Conservation (phyloP, 1,140 invertebrate species). For the Eciton burchellii region DNA sequence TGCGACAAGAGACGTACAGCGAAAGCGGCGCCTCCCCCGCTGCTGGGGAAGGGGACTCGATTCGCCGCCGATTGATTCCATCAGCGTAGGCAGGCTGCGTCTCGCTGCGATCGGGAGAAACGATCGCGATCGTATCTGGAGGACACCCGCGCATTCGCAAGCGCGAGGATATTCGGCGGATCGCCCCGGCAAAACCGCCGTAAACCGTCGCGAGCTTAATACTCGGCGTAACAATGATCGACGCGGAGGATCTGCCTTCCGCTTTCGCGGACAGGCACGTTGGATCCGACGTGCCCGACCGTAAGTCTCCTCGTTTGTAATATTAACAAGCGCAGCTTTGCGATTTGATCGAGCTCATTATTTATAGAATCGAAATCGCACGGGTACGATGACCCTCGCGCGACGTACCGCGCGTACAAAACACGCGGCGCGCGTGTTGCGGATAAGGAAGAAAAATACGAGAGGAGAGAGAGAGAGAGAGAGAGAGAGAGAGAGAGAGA, state of each 20-base stretch:
- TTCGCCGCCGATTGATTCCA: constrained; percentile 68
- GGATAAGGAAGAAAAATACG: constrained; percentile 25
- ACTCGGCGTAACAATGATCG: constrained; percentile 32
- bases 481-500: no score
- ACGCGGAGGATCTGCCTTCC: constrained; percentile 28
- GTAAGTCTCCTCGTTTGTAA: constrained; percentile 53
- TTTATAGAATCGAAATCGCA: constrained; percentile 35
- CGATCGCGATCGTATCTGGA: constrained; percentile 33
- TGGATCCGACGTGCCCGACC: constrained; percentile 24
- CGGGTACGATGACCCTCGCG: constrained; percentile 24
- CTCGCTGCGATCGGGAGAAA: constrained; percentile 71
- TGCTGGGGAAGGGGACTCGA: background rate
- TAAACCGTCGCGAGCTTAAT: constrained; percentile 4
- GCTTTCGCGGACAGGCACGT: constrained; percentile 9
- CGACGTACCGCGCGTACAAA: background rate
- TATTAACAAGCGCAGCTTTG: constrained; percentile 37
- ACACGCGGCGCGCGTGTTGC: constrained; percentile 33
- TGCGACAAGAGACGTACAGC: constrained; percentile 73
- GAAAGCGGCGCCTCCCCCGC: constrained; percentile 66
- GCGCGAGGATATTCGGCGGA: background rate
- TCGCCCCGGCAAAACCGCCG: background rate
- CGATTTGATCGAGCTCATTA: constrained; percentile 45
- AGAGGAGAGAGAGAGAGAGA: constrained; percentile 46
- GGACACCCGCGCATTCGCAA: constrained; percentile 19
- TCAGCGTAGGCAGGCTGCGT: constrained; percentile 65